Evolutionary conservation across 2,888 invertebrate species (phyloP).

Genomic region (Oscheius sp.): DNA sequence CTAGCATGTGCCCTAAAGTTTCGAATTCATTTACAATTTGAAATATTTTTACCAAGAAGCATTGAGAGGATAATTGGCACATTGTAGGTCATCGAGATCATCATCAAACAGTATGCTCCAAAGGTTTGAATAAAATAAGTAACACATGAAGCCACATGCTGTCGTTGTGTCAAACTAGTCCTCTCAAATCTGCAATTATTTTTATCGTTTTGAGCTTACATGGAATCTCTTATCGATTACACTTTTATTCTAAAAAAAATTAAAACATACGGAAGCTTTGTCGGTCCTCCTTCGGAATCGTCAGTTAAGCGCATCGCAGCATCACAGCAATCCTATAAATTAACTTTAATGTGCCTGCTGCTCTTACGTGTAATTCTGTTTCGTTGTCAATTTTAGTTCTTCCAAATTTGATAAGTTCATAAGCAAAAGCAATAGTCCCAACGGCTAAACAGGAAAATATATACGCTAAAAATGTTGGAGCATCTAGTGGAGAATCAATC

Average conservation of each 20-base stretch:
- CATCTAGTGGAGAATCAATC: neutral
- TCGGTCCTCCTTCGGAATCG: neutral
- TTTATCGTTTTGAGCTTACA: neutral
- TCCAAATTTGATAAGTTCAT: slow-evolving; percentile 49
- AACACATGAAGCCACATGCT: slow-evolving; percentile 40
- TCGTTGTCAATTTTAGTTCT: slow-evolving; percentile 28
- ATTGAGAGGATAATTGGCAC: slow-evolving; percentile 47
- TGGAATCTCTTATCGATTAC: neutral
- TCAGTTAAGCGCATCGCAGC: slow-evolving; percentile 12
- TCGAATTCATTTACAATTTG: neutral
- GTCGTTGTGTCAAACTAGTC: slow-evolving; percentile 25
- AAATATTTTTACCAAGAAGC: slow-evolving; percentile 17
- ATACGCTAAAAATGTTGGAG: slow-evolving; percentile 46
- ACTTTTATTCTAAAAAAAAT: neutral
- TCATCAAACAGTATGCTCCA: slow-evolving; percentile 58
- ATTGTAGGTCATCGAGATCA: slow-evolving; percentile 66
- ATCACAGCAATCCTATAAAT: slow-evolving; percentile 23
- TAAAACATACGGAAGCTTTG: slow-evolving; percentile 9
- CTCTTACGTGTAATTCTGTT: neutral
- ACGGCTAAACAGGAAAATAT: slow-evolving; percentile 61
- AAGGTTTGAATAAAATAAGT: slow-evolving; percentile 56
- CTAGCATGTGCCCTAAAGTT: slow-evolving; percentile 56
- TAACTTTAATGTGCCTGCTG: neutral
- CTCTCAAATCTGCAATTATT: slow-evolving; percentile 39
- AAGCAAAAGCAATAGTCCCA: slow-evolving; percentile 42